A percentile compares a stretch with the other conserved stretches of the same genome.
These are phyloP conservation scores for Drosophila carrolli DNA, from an alignment of 1,140 invertebrate species.

Conservation along the genomic window DNA sequence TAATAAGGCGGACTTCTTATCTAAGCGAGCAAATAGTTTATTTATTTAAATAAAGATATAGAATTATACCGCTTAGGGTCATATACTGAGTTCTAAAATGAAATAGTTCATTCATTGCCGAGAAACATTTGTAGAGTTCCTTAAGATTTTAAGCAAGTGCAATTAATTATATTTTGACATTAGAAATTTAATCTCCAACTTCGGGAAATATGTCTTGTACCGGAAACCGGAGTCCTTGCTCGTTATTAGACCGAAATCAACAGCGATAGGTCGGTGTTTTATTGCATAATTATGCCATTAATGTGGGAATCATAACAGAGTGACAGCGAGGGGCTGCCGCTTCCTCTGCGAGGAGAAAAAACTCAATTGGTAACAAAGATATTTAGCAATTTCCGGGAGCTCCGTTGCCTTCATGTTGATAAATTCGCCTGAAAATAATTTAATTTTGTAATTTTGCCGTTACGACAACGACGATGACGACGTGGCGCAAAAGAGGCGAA, in stretches of 20 bases:
- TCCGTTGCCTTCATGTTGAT: conserved; percentile 54
- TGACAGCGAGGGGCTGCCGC: conserved; percentile 6
- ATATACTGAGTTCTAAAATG: background rate
- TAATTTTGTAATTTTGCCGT: conserved; percentile 66
- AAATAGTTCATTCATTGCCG: too few species aligned
- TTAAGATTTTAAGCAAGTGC: background rate
- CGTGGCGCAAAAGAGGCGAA: conserved; percentile 7
- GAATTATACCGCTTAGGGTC: background rate
- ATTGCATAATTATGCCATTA: conserved; percentile 79
- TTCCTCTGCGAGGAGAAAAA: conserved; percentile 8
- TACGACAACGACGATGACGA: conserved; percentile 44
- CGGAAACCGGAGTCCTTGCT: background rate
- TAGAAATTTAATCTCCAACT: conserved; percentile 17
- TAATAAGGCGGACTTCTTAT: background rate
- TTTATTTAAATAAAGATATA: background rate
- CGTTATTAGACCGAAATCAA: conserved; percentile 47
- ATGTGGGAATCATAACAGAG: conserved; percentile 62
- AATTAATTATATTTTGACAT: background rate
- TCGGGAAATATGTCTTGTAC: background rate
- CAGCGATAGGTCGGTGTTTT: conserved; percentile 39
- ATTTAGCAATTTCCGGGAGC: conserved; percentile 75
- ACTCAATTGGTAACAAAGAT: conserved; percentile 73
- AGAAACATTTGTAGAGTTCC: too few species aligned
- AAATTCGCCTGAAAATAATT: conserved; percentile 75
- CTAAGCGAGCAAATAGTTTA: too few species aligned